Evolutionary conservation across 2,888 invertebrate genomes (phyloP).

Genomic region (Allacma fusca): DNA sequence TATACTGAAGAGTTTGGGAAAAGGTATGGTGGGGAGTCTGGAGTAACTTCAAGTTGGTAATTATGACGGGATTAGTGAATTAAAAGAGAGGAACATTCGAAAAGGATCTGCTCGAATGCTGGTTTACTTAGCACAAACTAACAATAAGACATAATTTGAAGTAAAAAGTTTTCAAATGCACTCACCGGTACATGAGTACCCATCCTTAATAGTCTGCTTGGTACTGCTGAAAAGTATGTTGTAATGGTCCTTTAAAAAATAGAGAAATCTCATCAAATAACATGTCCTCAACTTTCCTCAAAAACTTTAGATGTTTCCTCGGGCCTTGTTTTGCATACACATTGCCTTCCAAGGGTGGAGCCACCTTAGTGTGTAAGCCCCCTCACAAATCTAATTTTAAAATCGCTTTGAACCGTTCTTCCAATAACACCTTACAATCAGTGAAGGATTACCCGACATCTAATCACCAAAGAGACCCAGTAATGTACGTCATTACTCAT

Average conservation of each 20-base stretch:
- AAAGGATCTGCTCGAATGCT: neutral
- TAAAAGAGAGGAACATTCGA: no score
- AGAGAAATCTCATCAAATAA: constrained; percentile 29
- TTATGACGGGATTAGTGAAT: no score
- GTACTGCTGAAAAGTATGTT: constrained; percentile 12
- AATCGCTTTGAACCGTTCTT: no score
- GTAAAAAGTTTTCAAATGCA: neutral
- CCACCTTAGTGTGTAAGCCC: neutral
- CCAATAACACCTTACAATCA: no score
- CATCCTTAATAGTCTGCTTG: constrained; percentile 31
- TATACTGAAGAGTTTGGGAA: no score
- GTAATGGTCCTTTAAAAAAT: constrained; percentile 36
- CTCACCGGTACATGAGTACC: constrained; percentile 35
- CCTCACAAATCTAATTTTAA: neutral
- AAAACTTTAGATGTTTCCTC: constrained; percentile 4
- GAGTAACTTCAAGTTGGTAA: no score
- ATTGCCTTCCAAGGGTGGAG: neutral
- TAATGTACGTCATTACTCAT: no score
- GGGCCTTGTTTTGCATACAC: neutral
- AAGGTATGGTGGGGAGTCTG: no score
- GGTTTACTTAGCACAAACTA: neutral
- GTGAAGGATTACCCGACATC: no score
- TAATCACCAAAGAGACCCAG: no score
- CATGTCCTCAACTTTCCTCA: constrained; percentile 10
- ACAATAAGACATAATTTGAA: neutral